Percentiles rank a stretch among this genome's conserved stretches.
Evolutionary conservation across 2,888 invertebrate genomes (phyloP).

Genomic region (Campopleginae sp.): DNA sequence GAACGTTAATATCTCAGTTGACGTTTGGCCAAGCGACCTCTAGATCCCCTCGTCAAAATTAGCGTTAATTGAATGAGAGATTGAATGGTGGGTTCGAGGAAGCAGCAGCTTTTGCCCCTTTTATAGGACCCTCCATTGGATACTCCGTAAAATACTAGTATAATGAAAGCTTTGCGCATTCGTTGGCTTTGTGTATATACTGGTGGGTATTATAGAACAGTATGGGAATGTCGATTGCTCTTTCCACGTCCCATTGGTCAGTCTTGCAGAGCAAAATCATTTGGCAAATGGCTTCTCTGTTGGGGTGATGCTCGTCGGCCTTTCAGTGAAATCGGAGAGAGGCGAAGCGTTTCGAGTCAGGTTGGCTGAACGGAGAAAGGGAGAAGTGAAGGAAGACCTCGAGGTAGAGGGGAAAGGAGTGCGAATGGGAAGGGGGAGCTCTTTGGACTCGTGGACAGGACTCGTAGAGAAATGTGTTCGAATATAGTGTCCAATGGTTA

Average conservation of each 20-base stretch:
- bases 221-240: constrained; percentile 12
- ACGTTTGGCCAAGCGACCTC: constrained; percentile 49
- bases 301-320: constrained; percentile 40
- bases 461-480: constrained; percentile 44
- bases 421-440: constrained; percentile 36
- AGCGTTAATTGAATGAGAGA: constrained; percentile 59
- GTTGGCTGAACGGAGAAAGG: background rate
- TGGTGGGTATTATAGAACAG: constrained; percentile 7
- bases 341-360: constrained; percentile 41
- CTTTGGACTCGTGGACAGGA: constrained; percentile 64
- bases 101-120: constrained; percentile 21
- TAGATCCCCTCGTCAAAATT: constrained; percentile 48
- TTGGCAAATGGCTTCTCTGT: constrained; percentile 74
- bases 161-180: constrained; percentile 13
- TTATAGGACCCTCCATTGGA: constrained; percentile 31
- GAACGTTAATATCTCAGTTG: constrained; percentile 42
- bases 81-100: constrained; percentile 49
- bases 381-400: constrained; percentile 25
- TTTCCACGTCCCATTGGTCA: constrained; percentile 23
- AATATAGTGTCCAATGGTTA: constrained; percentile 40
- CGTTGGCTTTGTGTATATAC: background rate
- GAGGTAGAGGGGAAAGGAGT: background rate
- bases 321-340: constrained; percentile 72
- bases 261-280: constrained; percentile 72
- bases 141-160: constrained; percentile 25